Evolutionary conservation across 2,888 invertebrate genomes (phyloP), one percentile per base, ranked within the genome.

Genomic region (Noctua fimbriata): DNA sequence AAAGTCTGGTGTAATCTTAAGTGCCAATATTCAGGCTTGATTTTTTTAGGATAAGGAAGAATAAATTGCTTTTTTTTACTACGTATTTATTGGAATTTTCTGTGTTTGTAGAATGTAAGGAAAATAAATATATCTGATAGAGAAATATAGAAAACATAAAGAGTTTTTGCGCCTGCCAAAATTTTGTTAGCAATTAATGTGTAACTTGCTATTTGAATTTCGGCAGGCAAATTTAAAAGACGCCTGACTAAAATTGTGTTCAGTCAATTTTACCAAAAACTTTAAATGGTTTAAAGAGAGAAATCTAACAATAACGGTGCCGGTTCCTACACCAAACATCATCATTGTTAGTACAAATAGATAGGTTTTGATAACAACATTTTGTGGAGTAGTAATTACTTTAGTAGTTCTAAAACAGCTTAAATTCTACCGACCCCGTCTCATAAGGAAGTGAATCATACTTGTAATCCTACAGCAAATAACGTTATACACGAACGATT

Each of bases 1-100:
- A 60, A 71, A 67, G 80, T 84, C 63, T 63, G 60, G 18, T 79
- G 67, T 79, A 63, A 72, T 79, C 49, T 80, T 24, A 71, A 84
- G 41, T 58, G 44, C 72, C 47, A 84, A 84, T 81, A 79, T 66
- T 47, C 69, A 6, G 32, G n/a, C 36, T 32, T 44, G 69, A 49
- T 78, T 84, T 81, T 79, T 84, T 69, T 84, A 65, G 65, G 60
- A 84, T 70, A 84, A 81, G 65, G 2, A 69, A 49, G n/a, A 84
- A 66, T 79, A 79, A 71, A 82, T 69, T 28, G 12, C 49, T 80
- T 73, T 78, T 44, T 47, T 80, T 72, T 82, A 81, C n/a, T 44
- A 24, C 21, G 36, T 69, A 69, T 73, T 67, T 70, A 75, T 67
- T 86, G 36, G 4, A 32, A 18, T 41, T 73, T 65, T 44, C 44